Base-by-base conservation (phyloP, 2,888 invertebrate species). In the Polylopha cassiicola region DNA sequence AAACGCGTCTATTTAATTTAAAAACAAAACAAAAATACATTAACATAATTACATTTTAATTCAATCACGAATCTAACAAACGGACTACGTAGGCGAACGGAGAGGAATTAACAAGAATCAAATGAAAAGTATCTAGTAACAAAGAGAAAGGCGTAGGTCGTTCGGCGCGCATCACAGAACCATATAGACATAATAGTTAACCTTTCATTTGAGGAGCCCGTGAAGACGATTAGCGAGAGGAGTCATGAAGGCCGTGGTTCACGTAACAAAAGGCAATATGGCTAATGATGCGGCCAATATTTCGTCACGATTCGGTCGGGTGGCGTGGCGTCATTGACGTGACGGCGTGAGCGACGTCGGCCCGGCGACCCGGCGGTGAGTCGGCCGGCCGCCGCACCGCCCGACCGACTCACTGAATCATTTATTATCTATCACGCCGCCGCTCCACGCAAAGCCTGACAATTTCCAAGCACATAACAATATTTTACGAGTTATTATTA, bases 371-470 rank as follows among this genome's bases (percentile, higher is more conserved):
- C 17, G 23, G 6, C 24, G 6, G 13, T 20, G 34, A 16, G 15
- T 10, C 30, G 10, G 15, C 10, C 36, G 31, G 39, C 36, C 24
- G 6, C 17, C 24, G 34, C 15, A 10, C n/a, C 30, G 10, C 17
- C 10, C 36, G 31, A 36, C 36, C 22, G 44, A 24, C 36, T 22
- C 16, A 32, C 31, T 39, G 44, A 65, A 63, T 65, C 64, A 63
- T 66, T 67, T 64, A 65, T 65, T 61, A 63, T 46, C 52, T 59
- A 63, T 46, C 52, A 47, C 45, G 50, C 51, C 46, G 36, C 52
- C 13, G 37, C 47, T 29, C 39, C 33, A 24, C 28, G 33, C 33
- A 34, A 41, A 26, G 29, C 34, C 36, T 24, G 39, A 21, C 34
- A 23, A 30, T 37, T 36, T 26, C 20, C 41, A 13, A 36, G 30